A percentile compares a stretch with the other conserved stretches of the same genome.
Evolutionary conservation across 2,797 vertebrate genomes (phyloP).

Genomic region (Danio jaintianensis): DNA sequence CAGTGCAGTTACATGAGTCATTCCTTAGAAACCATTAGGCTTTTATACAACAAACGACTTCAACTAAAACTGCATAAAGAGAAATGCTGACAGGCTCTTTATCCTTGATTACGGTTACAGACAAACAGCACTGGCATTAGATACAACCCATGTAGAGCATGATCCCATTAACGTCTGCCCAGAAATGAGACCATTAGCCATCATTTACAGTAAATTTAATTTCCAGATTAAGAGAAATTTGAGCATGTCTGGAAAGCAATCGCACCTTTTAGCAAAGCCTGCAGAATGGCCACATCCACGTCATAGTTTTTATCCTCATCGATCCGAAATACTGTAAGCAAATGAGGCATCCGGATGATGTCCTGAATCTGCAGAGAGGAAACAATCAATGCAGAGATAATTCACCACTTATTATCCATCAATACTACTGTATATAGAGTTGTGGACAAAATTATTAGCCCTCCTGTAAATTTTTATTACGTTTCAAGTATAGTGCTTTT

Average conservation of each 20-base stretch:
- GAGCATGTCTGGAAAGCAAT: background rate
- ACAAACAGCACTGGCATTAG: background rate
- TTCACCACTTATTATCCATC: background rate
- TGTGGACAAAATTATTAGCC: too few relatives aligned
- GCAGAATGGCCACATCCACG: conserved; percentile 93
- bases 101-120: background rate
- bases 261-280: conserved; percentile 92
- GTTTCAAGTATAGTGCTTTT: too few relatives aligned
- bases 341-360: conserved; percentile 84
- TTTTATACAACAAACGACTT: background rate
- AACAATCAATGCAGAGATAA: background rate
- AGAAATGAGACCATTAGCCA: background rate
- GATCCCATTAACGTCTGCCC: background rate
- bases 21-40: background rate
- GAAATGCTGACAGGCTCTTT: background rate
- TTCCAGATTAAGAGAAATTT: background rate
- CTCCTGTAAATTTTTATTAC: too few relatives aligned
- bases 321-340: conserved; percentile 90
- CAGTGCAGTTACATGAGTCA: background rate
- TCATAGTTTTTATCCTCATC: conserved; percentile 86
- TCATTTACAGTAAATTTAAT: background rate
- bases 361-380: conserved; percentile 87
- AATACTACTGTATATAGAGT: too few relatives aligned
- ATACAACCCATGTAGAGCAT: background rate
- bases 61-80: background rate